Evolutionary conservation across 2,888 invertebrate species (phyloP), one percentile per base, ranked within the genome.

Genomic region (Drosophila merina): DNA sequence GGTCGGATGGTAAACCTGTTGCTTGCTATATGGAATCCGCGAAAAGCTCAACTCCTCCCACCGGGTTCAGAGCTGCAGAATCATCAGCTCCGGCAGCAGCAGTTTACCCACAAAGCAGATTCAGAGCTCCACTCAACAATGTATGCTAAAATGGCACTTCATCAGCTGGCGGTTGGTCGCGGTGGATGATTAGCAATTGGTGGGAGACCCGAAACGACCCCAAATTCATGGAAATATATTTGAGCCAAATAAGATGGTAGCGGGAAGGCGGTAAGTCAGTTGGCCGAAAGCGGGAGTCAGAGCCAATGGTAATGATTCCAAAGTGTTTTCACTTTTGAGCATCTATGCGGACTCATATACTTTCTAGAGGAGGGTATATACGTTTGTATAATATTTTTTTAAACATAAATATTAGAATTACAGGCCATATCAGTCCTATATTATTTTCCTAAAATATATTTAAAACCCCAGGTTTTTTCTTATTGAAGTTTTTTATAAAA

Each of bases 271-370:
- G 47, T 57, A 42, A 28, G 28, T 28, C 28, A 6, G 48, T 58
- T 59, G 62, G 12, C 26, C 10, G 12, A 44, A 63, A 25, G 63
- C 42, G 50, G 63, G 57, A 51, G 66, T 51, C 48, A 14, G 56
- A 57, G 54, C 54, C 42, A 48, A 33, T 54, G 47, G 74, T 71
- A 79, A 82, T 85, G 79, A 79, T 68, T 55, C 48, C 82, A 76
- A 85, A 74, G 75, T 69, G 86, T 75, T 74, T 80, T 80, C 72
- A 74, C 75, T 86, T 80, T 85, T 79, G 59, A 62, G 40, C 60
- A 70, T 81, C 83, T 73, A 69, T 79, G 72, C 57, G 67, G 33
- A 25, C 33, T 36, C 1, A n/a, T 14, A 64, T 45, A 64, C 63
- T 54, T 54, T 67, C 14, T 10, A 45, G 7, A 4, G 12, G 2